Evolutionary conservation across 2,888 invertebrate genomes (phyloP), one percentile per base, ranked within the genome.

Genomic region (Nudaria mundana): DNA sequence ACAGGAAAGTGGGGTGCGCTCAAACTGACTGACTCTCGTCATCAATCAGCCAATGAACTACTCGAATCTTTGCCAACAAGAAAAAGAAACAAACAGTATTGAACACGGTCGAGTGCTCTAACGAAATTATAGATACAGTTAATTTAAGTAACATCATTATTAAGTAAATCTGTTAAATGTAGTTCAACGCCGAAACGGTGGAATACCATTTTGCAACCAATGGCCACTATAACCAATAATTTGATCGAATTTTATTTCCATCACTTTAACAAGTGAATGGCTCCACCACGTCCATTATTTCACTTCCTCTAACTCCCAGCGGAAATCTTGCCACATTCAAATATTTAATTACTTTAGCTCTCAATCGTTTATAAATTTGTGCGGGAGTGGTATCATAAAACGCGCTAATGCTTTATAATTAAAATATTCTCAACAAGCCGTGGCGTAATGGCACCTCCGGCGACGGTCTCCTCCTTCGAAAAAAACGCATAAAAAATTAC

Each of bases 401-500:
- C 86, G 82, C 84, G 83, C 83, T 88, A 88, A 88, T 87, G 89
- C 88, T 83, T 85, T 87, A 88, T 89, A 89, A 89, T 89, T 89
- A 89, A 89, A 89, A 89, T 88, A 88, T 89, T 88, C 88, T 85
- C 89, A 89, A 89, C 89, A 86, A 87, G 85, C 88, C 89, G 89
- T 88, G 83, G 81, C 84, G 88, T 89, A 89, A 89, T 89, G 87
- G 89, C 87, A 86, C 87, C 86, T 86, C 84, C 75, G 81, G 85
- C 84, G 85, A 81, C 84, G 76, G 81, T 83, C 81, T 81, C 77
- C 78, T 77, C 63, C 76, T 77, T 74, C 71, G 78, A 72, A 81
- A 87, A 88, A 85, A 85, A 87, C 88, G 88, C 89, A 89, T 89
- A 89, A 89, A 89, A 89, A 89, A 89, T 89, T 89, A 89, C 89